Conservation (phyloP, 2,113 vertebrate species). For the Nycticorax nycticorax region DNA sequence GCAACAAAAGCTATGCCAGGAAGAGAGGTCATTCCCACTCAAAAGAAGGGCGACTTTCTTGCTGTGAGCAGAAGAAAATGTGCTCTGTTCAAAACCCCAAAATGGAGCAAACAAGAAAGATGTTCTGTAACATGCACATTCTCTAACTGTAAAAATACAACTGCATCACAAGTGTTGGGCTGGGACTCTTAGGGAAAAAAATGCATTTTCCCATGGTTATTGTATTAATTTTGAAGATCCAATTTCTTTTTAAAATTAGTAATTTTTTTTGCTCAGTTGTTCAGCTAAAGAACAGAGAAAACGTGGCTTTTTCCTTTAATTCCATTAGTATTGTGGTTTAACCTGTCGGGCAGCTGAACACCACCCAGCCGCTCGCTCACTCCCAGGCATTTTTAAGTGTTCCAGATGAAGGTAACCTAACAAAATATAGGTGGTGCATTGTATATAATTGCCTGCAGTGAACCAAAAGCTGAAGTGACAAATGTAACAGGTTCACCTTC, state of each 20-base stretch:
- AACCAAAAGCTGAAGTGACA: not conserved
- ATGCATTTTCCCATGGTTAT: not conserved
- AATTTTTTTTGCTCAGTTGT: not conserved
- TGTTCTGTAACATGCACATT: not conserved
- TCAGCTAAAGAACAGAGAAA: not conserved
- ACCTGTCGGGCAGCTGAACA: too few species aligned
- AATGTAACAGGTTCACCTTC: not conserved
- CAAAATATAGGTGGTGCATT: not conserved
- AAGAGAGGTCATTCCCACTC: not conserved
- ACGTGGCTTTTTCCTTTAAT: not conserved
- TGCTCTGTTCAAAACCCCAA: not conserved
- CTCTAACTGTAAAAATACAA: not conserved
- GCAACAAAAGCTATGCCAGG: not conserved
- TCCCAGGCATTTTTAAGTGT: not conserved
- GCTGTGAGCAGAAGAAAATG: not conserved
- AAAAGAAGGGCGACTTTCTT: not conserved
- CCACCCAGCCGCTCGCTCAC: too few species aligned
- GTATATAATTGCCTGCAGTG: not conserved
- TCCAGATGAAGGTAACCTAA: not conserved
- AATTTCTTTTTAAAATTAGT: not conserved
- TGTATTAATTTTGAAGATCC: not conserved
- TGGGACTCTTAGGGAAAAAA: not conserved
- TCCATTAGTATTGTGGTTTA: not conserved
- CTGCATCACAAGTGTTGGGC: not conserved
- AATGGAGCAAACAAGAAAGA: not conserved